Evolutionary conservation across 1,140 invertebrate genomes (phyloP).

Genomic region (Proctacanthus coquilletti): DNA sequence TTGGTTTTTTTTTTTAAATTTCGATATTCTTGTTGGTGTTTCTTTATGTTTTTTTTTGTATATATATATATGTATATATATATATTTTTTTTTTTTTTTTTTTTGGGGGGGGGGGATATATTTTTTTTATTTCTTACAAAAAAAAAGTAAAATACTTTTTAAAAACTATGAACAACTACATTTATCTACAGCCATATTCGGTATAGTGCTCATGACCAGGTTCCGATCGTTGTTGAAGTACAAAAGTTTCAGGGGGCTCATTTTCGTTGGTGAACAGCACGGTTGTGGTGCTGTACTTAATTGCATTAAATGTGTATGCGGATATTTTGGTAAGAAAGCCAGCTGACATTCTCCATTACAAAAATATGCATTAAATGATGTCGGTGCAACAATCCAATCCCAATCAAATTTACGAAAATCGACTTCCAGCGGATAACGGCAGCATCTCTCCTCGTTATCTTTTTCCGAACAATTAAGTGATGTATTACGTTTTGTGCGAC

Average conservation of each 20-base stretch:
- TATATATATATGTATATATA: no score
- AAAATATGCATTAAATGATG: slow-evolving; percentile 90
- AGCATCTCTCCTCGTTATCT: slow-evolving; percentile 62
- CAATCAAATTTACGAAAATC: slow-evolving; percentile 94
- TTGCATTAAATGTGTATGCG: slow-evolving; percentile 86
- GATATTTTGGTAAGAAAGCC: slow-evolving; percentile 75
- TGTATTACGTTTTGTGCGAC: slow-evolving; percentile 48
- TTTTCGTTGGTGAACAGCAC: slow-evolving; percentile 77
- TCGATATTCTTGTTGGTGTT: no score
- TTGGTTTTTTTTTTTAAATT: no score
- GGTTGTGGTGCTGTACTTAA: slow-evolving; percentile 55
- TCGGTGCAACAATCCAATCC: slow-evolving; percentile 97
- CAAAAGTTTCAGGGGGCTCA: slow-evolving; percentile 81
- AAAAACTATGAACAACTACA: slow-evolving; percentile 73
- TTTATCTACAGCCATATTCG: slow-evolving; percentile 84
- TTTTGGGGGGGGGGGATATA: no score
- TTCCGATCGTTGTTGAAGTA: slow-evolving; percentile 82
- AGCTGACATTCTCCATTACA: slow-evolving; percentile 91
- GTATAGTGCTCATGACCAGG: slow-evolving; percentile 74
- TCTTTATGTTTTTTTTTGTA: no score
- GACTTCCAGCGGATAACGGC: slow-evolving; percentile 80
- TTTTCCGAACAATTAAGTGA: slow-evolving; percentile 23
- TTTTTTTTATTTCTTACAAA: slow-evolving; percentile 1
- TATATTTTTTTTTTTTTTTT: no score
- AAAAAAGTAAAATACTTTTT: slow-evolving; percentile 1